phyloP scores from a whole-genome alignment of 1,140 invertebrate species.

The Lepidurus arcticus region DNA sequence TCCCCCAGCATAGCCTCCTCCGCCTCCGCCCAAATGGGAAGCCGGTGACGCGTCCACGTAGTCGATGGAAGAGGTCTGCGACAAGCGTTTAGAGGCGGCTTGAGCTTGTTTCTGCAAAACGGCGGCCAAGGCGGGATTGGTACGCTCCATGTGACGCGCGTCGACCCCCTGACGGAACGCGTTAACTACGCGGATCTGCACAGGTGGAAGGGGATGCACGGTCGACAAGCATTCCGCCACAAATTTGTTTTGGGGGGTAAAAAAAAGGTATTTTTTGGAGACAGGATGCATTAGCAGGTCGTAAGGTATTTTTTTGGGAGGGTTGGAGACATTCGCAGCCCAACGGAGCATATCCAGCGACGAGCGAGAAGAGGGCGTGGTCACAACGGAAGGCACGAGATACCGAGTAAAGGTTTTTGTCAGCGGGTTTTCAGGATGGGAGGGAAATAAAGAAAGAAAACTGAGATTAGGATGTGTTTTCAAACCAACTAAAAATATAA shows the following conservation, averaged over 20 bases:
- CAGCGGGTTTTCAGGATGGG: background rate
- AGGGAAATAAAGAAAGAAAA: slow-evolving; percentile 26
- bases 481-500: background rate
- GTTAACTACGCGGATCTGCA: slow-evolving; percentile 97
- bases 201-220: slow-evolving; percentile 41
- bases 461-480: background rate
- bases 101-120: slow-evolving; percentile 85
- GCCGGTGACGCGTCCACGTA: slow-evolving; percentile 78
- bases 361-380: slow-evolving; percentile 20
- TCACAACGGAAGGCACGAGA: slow-evolving; percentile 6
- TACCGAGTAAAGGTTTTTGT: slow-evolving; percentile 6
- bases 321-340: slow-evolving; percentile 20
- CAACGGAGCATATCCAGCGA: slow-evolving; percentile 16
- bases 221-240: background rate
- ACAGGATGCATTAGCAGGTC: background rate
- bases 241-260: background rate
- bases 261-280: background rate
- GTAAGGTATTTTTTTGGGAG: background rate
- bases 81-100: slow-evolving; percentile 67
- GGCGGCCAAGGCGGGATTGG: slow-evolving; percentile 78
- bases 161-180: slow-evolving; percentile 98
- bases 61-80: slow-evolving; percentile 84
- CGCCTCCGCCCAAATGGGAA: slow-evolving; percentile 31
- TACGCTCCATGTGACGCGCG: slow-evolving; percentile 84
- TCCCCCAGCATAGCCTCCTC: slow-evolving; percentile 4